These are phyloP conservation scores for Gavia stellata DNA, from an alignment of 2,113 vertebrate species.

Conservation along the genomic window DNA sequence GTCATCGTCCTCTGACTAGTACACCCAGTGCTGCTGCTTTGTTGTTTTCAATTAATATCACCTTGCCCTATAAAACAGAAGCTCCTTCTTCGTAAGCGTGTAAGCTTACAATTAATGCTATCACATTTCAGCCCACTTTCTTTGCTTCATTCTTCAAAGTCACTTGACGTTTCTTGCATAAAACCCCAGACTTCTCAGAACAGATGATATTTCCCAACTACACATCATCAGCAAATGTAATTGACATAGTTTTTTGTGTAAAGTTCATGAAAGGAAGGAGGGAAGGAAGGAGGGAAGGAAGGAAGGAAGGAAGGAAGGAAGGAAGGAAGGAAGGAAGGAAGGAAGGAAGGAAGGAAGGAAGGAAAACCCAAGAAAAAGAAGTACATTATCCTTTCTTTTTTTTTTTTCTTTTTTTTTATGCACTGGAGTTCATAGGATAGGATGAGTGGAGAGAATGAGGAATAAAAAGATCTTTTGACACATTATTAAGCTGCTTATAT, in stretches of 20 bases:
- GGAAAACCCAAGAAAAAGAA: background rate
- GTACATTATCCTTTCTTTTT: background rate
- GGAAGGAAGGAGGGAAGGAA: no score
- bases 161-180: background rate
- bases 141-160: background rate
- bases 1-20: background rate
- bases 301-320: no score
- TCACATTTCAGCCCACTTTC: background rate
- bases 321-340: no score
- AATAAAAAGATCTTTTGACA: background rate
- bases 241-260: background rate
- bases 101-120: background rate
- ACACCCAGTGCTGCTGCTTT: background rate
- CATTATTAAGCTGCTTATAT: background rate
- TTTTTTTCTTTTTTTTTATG: background rate
- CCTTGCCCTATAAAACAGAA: background rate
- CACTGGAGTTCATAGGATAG: background rate
- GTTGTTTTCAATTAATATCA: background rate
- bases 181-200: background rate
- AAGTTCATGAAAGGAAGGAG: background rate
- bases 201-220: background rate
- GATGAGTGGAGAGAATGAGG: background rate
- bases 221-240: background rate
- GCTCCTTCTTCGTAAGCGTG: background rate
- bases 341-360: no score